Conservation (phyloP, 2,888 invertebrate genomes). For the Physocephala rufipes region DNA sequence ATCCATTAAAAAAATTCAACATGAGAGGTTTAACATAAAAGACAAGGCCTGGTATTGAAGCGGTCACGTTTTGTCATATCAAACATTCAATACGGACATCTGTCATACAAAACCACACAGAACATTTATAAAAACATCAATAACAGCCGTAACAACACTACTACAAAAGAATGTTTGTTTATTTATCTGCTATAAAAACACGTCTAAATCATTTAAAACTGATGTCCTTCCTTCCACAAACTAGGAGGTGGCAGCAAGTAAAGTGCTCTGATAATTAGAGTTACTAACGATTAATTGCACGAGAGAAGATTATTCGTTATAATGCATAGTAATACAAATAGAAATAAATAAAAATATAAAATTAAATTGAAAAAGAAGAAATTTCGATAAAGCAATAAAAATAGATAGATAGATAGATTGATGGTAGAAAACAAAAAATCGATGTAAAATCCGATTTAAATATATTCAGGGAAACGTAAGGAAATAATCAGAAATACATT, state of each 20-base stretch:
- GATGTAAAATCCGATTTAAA: too few relatives aligned
- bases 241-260: not conserved
- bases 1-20: too few relatives aligned
- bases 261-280: not conserved
- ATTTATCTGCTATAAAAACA: not conserved
- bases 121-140: constrained; percentile 2
- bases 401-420: too few relatives aligned
- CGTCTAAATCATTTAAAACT: constrained; percentile 6
- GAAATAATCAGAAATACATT: too few relatives aligned
- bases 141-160: not conserved
- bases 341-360: not conserved
- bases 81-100: constrained; percentile 16
- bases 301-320: too few relatives aligned
- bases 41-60: not conserved
- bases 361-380: not conserved
- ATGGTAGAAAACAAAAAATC: too few relatives aligned
- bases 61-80: constrained; percentile 13
- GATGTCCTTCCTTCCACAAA: not conserved
- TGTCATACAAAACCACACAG: not conserved
- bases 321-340: too few relatives aligned
- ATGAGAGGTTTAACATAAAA: too few relatives aligned
- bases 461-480: too few relatives aligned
- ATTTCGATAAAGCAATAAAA: too few relatives aligned
- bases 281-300: constrained; percentile 19
- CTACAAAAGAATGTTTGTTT: not conserved